Percentiles rank a stretch among this genome's conserved stretches.
Conservation (phyloP, 2,113 vertebrate species). For the Microcebus lehilahytsara region DNA sequence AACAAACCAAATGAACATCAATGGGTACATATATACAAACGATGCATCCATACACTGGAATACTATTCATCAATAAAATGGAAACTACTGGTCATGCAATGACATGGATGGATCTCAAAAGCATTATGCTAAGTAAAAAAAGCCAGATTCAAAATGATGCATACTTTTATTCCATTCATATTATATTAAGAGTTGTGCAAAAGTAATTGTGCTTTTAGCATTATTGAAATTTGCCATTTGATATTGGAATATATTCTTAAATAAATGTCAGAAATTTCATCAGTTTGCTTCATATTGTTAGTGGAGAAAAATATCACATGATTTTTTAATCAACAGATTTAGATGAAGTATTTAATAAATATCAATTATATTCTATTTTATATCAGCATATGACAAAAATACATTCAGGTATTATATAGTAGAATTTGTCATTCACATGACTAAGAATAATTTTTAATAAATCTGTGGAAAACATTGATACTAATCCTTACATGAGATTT, state of each 20-base stretch:
- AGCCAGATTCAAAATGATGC: neutral
- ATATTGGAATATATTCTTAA: too few relatives aligned
- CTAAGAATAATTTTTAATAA: neutral
- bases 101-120: neutral
- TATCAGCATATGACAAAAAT: neutral
- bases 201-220: too few relatives aligned
- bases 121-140: neutral
- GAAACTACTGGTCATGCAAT: neutral
- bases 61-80: too few relatives aligned
- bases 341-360: neutral
- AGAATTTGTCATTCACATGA: neutral
- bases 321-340: neutral
- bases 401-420: neutral
- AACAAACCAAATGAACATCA: neutral
- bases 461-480: neutral
- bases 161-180: neutral
- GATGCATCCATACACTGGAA: neutral
- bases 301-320: neutral
- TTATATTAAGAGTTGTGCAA: neutral
- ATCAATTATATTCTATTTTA: neutral
- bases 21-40: neutral
- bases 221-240: too few relatives aligned
- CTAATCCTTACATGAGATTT: neutral
- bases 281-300: neutral
- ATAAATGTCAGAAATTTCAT: neutral